Conservation (phyloP, 1,140 invertebrate genomes). For the Charaxes varanes region DNA sequence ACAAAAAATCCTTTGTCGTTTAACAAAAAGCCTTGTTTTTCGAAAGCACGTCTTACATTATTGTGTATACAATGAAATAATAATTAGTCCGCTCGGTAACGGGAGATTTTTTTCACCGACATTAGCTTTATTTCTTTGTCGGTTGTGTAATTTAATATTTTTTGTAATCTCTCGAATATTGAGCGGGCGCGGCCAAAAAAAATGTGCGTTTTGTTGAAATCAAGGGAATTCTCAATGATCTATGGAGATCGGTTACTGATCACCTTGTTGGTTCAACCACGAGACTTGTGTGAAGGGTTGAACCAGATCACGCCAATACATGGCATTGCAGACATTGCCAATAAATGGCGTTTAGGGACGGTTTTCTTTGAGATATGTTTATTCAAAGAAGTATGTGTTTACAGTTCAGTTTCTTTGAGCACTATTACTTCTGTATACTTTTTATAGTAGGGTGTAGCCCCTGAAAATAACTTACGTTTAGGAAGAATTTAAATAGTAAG, state of each 20-base stretch:
- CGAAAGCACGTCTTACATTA: constrained; percentile 56
- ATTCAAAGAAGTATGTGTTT: no score
- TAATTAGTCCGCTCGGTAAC: constrained; percentile 66
- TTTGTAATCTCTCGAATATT: constrained; percentile 52
- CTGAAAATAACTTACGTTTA: no score
- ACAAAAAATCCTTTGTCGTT: constrained; percentile 53
- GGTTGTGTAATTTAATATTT: constrained; percentile 68
- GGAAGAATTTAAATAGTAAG: no score
- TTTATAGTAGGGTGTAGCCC: no score
- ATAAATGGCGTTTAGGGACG: no score
- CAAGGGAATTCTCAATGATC: constrained; percentile 33
- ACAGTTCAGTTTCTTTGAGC: no score
- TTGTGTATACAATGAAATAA: constrained; percentile 64
- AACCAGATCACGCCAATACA: background rate
- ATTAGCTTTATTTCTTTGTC: constrained; percentile 55
- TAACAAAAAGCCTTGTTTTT: constrained; percentile 65
- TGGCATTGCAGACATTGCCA: background rate
- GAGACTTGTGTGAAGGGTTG: no score
- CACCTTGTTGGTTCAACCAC: constrained; percentile 7
- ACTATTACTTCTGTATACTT: no score
- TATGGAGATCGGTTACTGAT: constrained; percentile 33
- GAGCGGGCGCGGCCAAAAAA: constrained; percentile 45
- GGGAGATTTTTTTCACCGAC: constrained; percentile 50
- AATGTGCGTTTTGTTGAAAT: constrained; percentile 34
- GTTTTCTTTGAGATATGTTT: no score